Conservation (phyloP, 2,797 vertebrate genomes). For the Rallus crepitans region DNA sequence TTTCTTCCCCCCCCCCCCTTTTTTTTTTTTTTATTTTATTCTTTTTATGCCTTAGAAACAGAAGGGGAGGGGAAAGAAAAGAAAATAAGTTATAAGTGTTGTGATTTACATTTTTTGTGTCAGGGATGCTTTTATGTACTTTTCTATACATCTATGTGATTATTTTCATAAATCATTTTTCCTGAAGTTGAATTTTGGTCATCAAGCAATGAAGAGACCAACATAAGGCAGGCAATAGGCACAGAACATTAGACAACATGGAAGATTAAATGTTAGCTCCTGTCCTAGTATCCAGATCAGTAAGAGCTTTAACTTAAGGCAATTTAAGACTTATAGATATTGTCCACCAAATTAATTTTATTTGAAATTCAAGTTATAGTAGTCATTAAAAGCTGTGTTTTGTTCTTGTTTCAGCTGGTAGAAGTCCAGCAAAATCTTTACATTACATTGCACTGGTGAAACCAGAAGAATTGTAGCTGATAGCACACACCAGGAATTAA, state of each 20-base stretch:
- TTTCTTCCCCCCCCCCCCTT: background rate
- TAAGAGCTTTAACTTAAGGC: background rate
- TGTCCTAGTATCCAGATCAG: background rate
- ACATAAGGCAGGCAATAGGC: background rate
- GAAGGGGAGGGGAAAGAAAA: slow-evolving; percentile 20
- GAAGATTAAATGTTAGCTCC: background rate
- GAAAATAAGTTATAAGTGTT: slow-evolving; percentile 63
- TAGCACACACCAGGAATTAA: background rate
- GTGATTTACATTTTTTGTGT: slow-evolving; percentile 67
- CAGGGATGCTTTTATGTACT: slow-evolving; percentile 68
- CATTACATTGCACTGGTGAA: background rate
- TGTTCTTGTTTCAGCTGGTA: background rate
- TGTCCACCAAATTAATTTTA: background rate
- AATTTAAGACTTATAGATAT: background rate
- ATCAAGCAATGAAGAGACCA: background rate
- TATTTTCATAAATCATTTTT: slow-evolving; percentile 51
- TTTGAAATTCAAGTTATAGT: background rate
- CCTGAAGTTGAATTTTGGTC: slow-evolving; percentile 19
- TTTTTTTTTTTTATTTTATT: background rate
- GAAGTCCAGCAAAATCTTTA: background rate
- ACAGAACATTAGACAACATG: background rate
- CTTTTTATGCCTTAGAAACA: slow-evolving; percentile 60
- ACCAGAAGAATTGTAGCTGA: background rate
- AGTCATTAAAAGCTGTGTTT: background rate
- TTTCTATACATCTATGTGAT: slow-evolving; percentile 38